Conservation (phyloP, 2,113 vertebrate genomes). For the Peucedramus taeniatus region DNA sequence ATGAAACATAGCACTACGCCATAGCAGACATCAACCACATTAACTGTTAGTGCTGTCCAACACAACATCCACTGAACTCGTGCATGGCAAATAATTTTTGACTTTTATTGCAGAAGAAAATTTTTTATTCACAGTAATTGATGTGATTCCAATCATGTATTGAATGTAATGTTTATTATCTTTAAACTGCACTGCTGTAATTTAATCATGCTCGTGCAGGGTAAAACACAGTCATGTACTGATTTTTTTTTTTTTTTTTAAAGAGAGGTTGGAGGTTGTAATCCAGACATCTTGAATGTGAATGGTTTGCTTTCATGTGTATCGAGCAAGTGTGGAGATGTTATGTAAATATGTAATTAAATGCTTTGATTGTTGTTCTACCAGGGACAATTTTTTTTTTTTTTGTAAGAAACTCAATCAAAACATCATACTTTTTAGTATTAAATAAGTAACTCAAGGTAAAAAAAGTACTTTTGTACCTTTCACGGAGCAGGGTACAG, state of each 20-base stretch:
- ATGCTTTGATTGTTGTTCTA: background rate
- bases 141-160: background rate
- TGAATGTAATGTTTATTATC: background rate
- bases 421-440: background rate
- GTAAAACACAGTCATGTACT: background rate
- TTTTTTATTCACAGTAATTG: background rate
- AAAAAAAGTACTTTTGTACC: background rate
- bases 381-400: background rate
- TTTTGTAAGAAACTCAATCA: background rate
- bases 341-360: background rate
- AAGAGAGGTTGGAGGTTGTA: background rate
- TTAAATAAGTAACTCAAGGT: background rate
- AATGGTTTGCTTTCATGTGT: background rate
- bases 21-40: background rate
- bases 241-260: background rate
- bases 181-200: background rate
- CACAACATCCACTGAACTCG: background rate
- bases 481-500: background rate
- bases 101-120: background rate
- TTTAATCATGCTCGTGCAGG: background rate
- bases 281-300: background rate
- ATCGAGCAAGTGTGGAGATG: background rate
- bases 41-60: background rate
- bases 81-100: background rate
- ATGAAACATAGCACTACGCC: background rate